Base-by-base conservation (phyloP, 2,888 invertebrate species). In the Gastrophysa polygoni region DNA sequence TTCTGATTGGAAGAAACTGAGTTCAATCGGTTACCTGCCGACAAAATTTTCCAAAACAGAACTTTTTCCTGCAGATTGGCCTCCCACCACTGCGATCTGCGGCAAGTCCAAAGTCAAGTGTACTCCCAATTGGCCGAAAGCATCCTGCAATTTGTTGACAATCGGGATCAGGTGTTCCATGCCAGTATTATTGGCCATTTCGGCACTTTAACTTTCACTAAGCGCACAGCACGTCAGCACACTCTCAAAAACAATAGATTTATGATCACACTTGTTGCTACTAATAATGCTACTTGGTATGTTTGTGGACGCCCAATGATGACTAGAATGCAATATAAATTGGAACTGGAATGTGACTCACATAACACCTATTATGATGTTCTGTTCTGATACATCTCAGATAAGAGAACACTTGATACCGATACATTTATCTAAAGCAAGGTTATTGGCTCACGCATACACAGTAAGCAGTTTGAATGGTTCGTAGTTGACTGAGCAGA, bases 11-110 rank as follows among this genome's bases (percentile, higher is more conserved):
- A n/a, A n/a, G n/a, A n/a, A n/a, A n/a, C n/a, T n/a, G n/a, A n/a
- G n/a, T n/a, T n/a, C n/a, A n/a, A n/a, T n/a, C n/a, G 29, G 28
- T 69, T 86, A 96, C 96, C 94, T 95, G 85, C 99, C 99, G 78
- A 99, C 99, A 84, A 99, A 99, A 85, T 99, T 99, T 87, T 99
- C 99, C 83, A 99, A 87, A 70, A 99, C 99, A 63, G 98, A 98
- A 85, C 97, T 98, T 86, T 99, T 99, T 81, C 99, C 99, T 81
- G 99, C 99, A 81, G 96, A 96, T 84, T 99, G 99, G 80, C 98
- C 98, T 84, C 99, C 99, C 82, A 99, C 98, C 76, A 99, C 99
- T 74, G 98, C 99, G 82, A 99, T 99, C 87, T 99, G 99, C 76
- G 99, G 99, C 82, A 99, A 88, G 88, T 99, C 99, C 83, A 99